phyloP scores from a whole-genome alignment of 2,888 invertebrate species.

The Scrobipalpa costella region DNA sequence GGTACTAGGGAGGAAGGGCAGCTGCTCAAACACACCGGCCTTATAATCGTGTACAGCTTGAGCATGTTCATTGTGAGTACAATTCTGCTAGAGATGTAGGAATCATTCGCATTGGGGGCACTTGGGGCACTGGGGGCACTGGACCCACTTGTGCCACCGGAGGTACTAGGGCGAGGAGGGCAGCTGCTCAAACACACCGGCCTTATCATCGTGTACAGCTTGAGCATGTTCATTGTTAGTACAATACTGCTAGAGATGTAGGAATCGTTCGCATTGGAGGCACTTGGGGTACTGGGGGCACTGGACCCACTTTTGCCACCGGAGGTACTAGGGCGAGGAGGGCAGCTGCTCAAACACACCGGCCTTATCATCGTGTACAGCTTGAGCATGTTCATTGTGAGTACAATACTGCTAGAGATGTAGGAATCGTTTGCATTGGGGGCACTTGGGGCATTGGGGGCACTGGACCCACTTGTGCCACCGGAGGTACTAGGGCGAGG shows the following conservation, averaged over 20 bases:
- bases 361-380: conserved; percentile 89
- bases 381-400: conserved; percentile 94
- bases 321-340: conserved; percentile 71
- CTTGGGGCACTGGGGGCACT: background rate
- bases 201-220: conserved; percentile 88
- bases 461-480: background rate
- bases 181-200: conserved; percentile 91
- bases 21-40: conserved; percentile 89
- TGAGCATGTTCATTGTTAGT: conserved; percentile 95
- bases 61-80: conserved; percentile 94
- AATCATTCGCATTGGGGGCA: too few species aligned
- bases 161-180: conserved; percentile 73
- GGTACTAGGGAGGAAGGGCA: too few species aligned
- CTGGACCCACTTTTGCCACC: background rate
- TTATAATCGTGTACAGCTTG: conserved; percentile 88
- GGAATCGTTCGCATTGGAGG: background rate
- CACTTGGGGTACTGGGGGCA: background rate
- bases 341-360: conserved; percentile 90
- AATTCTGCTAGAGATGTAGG: background rate
- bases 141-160: background rate
- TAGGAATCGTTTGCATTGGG: background rate
- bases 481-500: too few species aligned
- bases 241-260: background rate
- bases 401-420: conserved; percentile 50
- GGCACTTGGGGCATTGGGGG: background rate